phyloP scores from a whole-genome alignment of 2,888 invertebrate species.

The Drosophila diplacantha region DNA sequence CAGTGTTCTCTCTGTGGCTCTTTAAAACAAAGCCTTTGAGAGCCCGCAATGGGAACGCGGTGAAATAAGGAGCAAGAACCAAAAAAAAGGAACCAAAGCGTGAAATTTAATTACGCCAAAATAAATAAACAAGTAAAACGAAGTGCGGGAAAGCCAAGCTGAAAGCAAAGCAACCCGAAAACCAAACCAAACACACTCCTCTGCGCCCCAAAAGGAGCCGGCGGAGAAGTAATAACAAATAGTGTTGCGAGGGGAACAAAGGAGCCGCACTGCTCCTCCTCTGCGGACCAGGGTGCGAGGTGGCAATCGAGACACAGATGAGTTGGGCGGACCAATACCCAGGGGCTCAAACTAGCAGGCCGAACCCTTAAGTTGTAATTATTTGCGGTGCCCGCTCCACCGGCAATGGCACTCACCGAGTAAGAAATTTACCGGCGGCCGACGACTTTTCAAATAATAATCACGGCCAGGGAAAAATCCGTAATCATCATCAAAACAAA shows the following conservation, averaged over 20 bases:
- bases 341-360: slow-evolving; percentile 18
- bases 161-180: slow-evolving; percentile 51
- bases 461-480: slow-evolving; percentile 31
- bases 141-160: slow-evolving; percentile 37
- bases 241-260: slow-evolving; percentile 23
- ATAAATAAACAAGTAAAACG: slow-evolving; percentile 59
- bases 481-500: slow-evolving; percentile 53
- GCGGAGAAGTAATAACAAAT: slow-evolving; percentile 24
- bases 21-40: slow-evolving; percentile 42
- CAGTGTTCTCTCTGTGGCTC: slow-evolving; percentile 7
- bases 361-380: slow-evolving; percentile 48
- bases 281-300: not conserved
- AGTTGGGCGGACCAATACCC: slow-evolving; percentile 20
- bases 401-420: slow-evolving; percentile 39
- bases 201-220: slow-evolving; percentile 1
- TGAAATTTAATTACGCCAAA: slow-evolving; percentile 64
- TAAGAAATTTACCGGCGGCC: slow-evolving; percentile 39
- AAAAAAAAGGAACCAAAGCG: slow-evolving; percentile 45
- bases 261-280: not conserved
- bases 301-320: slow-evolving; percentile 36
- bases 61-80: not conserved
- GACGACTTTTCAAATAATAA: slow-evolving; percentile 43
- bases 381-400: slow-evolving; percentile 25
- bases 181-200: slow-evolving; percentile 34
- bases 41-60: slow-evolving; percentile 16